Conservation (phyloP, 2,113 vertebrate genomes). For the Agelaius phoeniceus region DNA sequence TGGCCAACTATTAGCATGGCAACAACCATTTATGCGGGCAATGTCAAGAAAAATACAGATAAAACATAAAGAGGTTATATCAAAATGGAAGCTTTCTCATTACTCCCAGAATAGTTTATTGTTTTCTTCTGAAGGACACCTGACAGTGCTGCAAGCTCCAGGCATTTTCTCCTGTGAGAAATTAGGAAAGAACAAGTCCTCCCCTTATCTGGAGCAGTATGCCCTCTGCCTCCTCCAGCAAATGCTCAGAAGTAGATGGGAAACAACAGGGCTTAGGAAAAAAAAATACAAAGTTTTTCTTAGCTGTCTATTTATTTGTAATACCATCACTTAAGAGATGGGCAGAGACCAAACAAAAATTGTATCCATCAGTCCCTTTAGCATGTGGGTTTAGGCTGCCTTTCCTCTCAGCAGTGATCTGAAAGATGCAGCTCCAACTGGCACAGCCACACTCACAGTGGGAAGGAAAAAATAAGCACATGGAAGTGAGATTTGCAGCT, state of each 20-base stretch:
- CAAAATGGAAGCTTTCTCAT: background rate
- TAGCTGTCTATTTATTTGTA: background rate
- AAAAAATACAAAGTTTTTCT: background rate
- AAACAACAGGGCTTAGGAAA: background rate
- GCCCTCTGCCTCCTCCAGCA: background rate
- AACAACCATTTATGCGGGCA: background rate
- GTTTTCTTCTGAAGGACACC: slow-evolving; percentile 1
- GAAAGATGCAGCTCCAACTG: background rate
- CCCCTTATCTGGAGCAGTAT: background rate
- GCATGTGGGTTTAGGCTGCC: background rate
- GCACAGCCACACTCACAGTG: background rate
- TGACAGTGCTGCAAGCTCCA: background rate
- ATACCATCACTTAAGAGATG: background rate
- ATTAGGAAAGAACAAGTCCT: background rate
- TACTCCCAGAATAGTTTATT: background rate
- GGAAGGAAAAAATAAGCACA: background rate
- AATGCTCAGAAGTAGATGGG: background rate
- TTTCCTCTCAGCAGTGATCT: background rate
- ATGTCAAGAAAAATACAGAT: background rate
- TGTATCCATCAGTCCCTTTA: background rate
- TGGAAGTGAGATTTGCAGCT: background rate
- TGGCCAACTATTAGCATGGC: background rate
- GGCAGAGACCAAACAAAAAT: background rate
- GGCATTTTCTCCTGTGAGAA: background rate
- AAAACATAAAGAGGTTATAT: background rate